A percentile compares a stretch with the other conserved stretches of the same genome.
Evolutionary conservation across 2,797 vertebrate species (phyloP).

Genomic region (Myioborus miniatus): DNA sequence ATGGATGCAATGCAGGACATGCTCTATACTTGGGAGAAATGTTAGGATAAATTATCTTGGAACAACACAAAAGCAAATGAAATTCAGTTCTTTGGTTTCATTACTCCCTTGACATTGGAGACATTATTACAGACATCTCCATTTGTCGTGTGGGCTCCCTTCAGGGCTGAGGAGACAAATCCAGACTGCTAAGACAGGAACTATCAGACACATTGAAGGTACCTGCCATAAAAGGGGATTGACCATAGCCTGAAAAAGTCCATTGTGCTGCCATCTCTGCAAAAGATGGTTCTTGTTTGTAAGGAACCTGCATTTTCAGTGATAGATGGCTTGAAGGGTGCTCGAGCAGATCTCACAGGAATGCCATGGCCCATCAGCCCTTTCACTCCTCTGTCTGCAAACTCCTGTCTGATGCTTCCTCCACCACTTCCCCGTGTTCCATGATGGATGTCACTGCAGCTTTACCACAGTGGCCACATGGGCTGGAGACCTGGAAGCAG

Average conservation of each 20-base stretch:
- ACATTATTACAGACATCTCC: neutral
- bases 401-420: neutral
- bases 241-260: neutral
- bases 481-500: neutral
- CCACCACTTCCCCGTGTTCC: accelerated
- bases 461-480: neutral
- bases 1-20: neutral
- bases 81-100: neutral
- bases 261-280: neutral
- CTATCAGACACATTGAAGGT: neutral
- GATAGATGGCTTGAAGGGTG: neutral
- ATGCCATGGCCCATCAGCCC: neutral
- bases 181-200: neutral
- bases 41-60: neutral
- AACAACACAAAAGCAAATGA: neutral
- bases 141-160: neutral
- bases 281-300: neutral
- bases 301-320: neutral
- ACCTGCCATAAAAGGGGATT: neutral
- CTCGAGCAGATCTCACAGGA: neutral
- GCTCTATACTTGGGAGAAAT: neutral
- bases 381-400: neutral
- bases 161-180: neutral
- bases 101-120: neutral
- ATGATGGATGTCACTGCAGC: accelerated